A percentile compares a stretch with the other conserved stretches of the same genome.
These are phyloP conservation scores for Chelon auratus DNA, from an alignment of 2,797 vertebrate species.

Conservation along the genomic window DNA sequence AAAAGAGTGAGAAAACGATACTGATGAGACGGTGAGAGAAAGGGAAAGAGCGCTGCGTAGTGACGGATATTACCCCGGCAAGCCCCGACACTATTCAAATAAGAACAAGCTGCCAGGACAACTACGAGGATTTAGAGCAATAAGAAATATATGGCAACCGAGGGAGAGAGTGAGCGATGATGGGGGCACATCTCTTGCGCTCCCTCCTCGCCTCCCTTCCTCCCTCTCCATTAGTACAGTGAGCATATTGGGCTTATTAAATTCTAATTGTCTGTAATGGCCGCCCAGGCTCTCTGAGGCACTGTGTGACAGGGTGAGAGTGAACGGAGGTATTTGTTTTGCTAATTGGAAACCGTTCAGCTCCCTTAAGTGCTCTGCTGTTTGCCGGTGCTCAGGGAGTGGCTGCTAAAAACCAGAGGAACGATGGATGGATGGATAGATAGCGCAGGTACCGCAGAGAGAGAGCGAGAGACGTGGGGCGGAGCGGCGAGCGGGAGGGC, in stretches of 20 bases:
- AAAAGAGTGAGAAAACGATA: constrained; percentile 54
- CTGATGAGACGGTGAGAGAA: constrained; percentile 19
- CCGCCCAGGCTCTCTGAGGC: constrained; percentile 75
- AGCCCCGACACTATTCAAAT: constrained; percentile 74
- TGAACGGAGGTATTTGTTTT: constrained; percentile 81
- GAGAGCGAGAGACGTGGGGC: constrained; percentile 7
- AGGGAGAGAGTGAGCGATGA: constrained; percentile 44
- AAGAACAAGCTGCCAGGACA: constrained; percentile 67
- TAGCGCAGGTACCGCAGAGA: constrained; percentile 43
- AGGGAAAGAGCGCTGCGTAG: background rate
- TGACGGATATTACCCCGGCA: constrained; percentile 50
- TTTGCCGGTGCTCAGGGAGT: constrained; percentile 60
- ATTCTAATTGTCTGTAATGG: constrained; percentile 85
- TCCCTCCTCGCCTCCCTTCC: constrained; percentile 47
- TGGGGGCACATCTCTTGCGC: constrained; percentile 60
- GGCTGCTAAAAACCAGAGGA: constrained; percentile 50
- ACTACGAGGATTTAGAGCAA: constrained; percentile 75
- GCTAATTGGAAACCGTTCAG: constrained; percentile 83
- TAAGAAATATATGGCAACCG: constrained; percentile 56
- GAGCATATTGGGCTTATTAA: constrained; percentile 85
- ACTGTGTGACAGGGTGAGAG: constrained; percentile 73
- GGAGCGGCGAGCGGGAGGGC: constrained; percentile 36
- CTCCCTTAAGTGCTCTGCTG: constrained; percentile 77
- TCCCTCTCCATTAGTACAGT: constrained; percentile 77
- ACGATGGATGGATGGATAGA: constrained; percentile 44